A percentile compares a stretch with the other conserved stretches of the same genome.
phyloP scores from a whole-genome alignment of 2,797 vertebrate species.

The Onychomys arenicola region DNA sequence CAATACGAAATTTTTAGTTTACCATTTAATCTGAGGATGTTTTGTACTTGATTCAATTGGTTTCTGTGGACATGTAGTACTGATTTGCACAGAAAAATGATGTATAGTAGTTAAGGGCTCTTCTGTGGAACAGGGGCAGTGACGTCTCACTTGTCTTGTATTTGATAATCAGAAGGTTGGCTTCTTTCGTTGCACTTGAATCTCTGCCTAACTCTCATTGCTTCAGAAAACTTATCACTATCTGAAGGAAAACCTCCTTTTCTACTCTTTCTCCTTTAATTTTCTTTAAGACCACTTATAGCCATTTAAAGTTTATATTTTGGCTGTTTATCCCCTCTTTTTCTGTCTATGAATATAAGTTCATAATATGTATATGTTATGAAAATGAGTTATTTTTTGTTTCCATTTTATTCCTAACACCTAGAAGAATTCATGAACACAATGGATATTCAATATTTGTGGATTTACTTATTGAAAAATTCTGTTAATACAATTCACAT shows the following conservation, averaged over 20 bases:
- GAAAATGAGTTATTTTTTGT: constrained; percentile 24
- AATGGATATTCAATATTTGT: neutral
- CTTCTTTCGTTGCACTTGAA: neutral
- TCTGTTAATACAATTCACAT: neutral
- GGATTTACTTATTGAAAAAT: constrained; percentile 10
- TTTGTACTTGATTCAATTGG: neutral
- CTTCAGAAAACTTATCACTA: neutral
- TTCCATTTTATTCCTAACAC: neutral
- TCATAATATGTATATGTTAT: neutral
- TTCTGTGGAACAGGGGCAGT: neutral
- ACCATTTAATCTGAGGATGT: neutral
- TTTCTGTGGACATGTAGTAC: neutral
- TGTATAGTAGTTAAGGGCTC: neutral
- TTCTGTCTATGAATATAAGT: neutral
- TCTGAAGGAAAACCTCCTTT: neutral
- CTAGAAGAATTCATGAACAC: neutral
- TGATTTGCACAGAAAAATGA: neutral
- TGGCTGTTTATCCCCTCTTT: neutral
- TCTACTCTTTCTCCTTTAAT: neutral
- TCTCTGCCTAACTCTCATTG: neutral
- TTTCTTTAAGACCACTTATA: constrained; percentile 4
- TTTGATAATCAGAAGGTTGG: constrained; percentile 1
- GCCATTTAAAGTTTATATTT: neutral
- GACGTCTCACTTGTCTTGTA: constrained; percentile 20
- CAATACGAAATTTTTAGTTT: constrained; percentile 3